Base-by-base conservation (phyloP, 1,140 invertebrate species). In the Reticulitermes speratus region DNA sequence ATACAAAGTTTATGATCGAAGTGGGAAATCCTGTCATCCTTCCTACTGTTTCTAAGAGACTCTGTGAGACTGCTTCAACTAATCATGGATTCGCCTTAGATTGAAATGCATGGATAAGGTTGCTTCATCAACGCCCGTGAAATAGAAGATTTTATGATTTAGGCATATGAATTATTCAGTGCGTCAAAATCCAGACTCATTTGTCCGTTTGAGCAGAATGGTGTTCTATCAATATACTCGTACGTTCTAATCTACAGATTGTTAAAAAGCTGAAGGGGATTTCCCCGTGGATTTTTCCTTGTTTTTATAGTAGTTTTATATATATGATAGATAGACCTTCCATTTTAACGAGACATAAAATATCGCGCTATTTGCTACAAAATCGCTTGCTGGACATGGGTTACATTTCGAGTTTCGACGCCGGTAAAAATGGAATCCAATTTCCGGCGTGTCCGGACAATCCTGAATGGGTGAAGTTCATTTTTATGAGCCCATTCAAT, bases 271-370 rank as follows among this genome's bases (percentile, higher is more conserved):
- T 3, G 65, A 14, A 75, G 65, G 25, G 65, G 25, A 75, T 75
- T 75, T 75, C 65, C 65, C 65, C n/a, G 65, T 75, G 65, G 25
- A 30, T 75, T 30, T 23, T 75, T 30, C 65, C 65, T 75, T 75
- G 65, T 75, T 75, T 75, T 75, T 75, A 30, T 75, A 75, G 65
- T 75, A 75, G 65, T 75, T 75, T n/a, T 75, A 75, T 75, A 75
- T 75, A 75, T 30, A 11, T 75, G 65, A 25, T 30, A 75, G 65
- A 25, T 30, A 75, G n/a, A 75, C 25, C 25, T 75, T 75, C 65
- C 65, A 30, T 75, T 75, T 75, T 75, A 75, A 75, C 65, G 25
- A 30, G 65, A 75, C 65, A 75, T 30, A 75, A 75, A 75, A 75
- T 75, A 75, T 30, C n/a, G 65, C 65, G 65, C 8, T 16, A n/a